These are phyloP conservation scores for Barypeithes pellucidus DNA, from an alignment of 2,888 invertebrate species.

Conservation along the genomic window DNA sequence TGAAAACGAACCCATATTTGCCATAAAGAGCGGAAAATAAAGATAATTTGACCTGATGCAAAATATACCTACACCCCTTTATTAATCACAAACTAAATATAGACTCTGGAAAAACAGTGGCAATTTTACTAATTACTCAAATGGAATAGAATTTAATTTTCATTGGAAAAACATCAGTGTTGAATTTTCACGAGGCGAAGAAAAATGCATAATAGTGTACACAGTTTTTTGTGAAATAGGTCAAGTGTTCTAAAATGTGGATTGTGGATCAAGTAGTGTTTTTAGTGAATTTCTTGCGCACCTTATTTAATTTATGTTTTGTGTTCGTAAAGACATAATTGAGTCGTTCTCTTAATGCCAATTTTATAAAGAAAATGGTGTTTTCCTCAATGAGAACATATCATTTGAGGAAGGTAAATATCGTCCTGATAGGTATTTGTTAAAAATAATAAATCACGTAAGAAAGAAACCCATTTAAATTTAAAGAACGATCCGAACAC, in stretches of 20 bases:
- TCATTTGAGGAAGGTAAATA: not conserved
- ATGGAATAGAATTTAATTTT: not conserved
- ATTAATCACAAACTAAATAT: conserved; percentile 40
- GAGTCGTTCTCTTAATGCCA: not conserved
- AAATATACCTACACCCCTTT: conserved; percentile 61
- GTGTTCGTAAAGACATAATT: not conserved
- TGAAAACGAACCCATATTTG: conserved; percentile 23
- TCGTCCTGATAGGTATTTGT: too few relatives aligned
- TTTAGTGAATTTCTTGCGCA: not conserved
- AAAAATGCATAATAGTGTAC: too few relatives aligned
- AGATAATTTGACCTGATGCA: conserved; percentile 13
- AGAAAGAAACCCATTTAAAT: too few relatives aligned
- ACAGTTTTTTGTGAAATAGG: not conserved
- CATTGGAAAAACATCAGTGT: conserved; percentile 7
- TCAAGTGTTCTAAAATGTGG: conserved; percentile 6
- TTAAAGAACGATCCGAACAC: too few relatives aligned
- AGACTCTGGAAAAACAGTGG: conserved; percentile 28
- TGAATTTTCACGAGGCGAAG: not conserved
- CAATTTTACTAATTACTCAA: conserved; percentile 36
- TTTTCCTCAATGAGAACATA: conserved; percentile 3
- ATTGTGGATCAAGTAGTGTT: conserved; percentile 2
- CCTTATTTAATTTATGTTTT: not conserved
- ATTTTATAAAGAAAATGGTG: not conserved
- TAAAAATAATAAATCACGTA: too few relatives aligned
- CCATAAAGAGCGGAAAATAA: not conserved